A percentile compares a stretch with the other conserved stretches of the same genome.
These are phyloP conservation scores for Mola mola DNA, from an alignment of 2,113 vertebrate genomes.

Conservation along the genomic window DNA sequence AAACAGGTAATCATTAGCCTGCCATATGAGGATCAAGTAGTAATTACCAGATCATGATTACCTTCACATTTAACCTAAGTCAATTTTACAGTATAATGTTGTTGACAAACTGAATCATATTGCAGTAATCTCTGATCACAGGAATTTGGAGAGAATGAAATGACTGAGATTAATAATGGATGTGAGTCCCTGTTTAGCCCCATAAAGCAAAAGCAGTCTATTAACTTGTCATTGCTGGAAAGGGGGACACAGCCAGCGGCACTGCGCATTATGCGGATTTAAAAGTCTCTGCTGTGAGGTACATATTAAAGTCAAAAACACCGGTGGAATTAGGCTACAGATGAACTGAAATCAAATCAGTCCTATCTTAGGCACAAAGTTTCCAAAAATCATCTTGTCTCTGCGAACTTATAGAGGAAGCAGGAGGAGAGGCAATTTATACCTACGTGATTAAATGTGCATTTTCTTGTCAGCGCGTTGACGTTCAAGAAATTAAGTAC, in stretches of 20 bases:
- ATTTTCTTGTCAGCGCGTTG: neutral
- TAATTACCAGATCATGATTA: conserved; percentile 55
- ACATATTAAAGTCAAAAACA: conserved; percentile 30
- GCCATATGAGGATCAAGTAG: conserved; percentile 41
- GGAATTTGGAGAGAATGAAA: conserved; percentile 43
- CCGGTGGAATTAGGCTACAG: conserved; percentile 14
- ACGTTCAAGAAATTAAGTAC: neutral
- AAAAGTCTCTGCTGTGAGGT: conserved; percentile 33
- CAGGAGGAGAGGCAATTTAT: neutral
- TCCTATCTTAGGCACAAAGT: conserved; percentile 14
- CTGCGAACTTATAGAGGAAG: conserved; percentile 1
- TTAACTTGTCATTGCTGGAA: conserved; percentile 59
- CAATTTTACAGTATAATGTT: conserved; percentile 46
- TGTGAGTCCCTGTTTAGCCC: conserved; percentile 37
- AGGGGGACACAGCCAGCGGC: conserved; percentile 20
- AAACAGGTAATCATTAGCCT: conserved; percentile 45
- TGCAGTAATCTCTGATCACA: conserved; percentile 42
- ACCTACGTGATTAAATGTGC: too few species aligned
- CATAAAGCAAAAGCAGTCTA: conserved; percentile 23
- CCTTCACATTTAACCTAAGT: conserved; percentile 47
- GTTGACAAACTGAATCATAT: conserved; percentile 52
- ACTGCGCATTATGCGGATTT: conserved; percentile 34
- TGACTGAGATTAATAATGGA: conserved; percentile 48
- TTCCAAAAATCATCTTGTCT: too few species aligned
- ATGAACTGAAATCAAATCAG: conserved; percentile 8